Evolutionary conservation across 2,888 invertebrate species (phyloP).

Genomic region (Aquatica leii): DNA sequence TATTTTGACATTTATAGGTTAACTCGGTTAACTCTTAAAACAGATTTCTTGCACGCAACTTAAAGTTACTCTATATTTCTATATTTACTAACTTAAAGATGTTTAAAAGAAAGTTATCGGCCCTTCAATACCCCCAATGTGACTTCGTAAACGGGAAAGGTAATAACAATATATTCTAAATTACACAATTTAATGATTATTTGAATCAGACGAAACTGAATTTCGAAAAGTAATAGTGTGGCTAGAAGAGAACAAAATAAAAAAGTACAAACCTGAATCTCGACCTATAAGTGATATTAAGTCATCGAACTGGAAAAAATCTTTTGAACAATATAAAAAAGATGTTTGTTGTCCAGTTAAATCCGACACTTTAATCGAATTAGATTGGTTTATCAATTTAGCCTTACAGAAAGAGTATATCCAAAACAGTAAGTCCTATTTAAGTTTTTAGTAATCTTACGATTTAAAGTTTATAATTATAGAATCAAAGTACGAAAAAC

Average conservation of each 20-base stretch:
- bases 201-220: constrained; percentile 76
- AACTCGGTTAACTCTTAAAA: too few species aligned
- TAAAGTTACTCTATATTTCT: too few species aligned
- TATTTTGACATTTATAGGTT: too few species aligned
- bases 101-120: constrained; percentile 79
- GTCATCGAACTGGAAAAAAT: constrained; percentile 73
- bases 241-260: constrained; percentile 94
- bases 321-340: constrained; percentile 76
- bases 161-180: constrained; percentile 55
- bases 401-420: constrained; percentile 86
- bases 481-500: constrained; percentile 75
- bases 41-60: too few species aligned
- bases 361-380: constrained; percentile 69
- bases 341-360: constrained; percentile 78
- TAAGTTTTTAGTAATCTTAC: background rate
- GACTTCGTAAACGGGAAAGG: constrained; percentile 76
- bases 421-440: constrained; percentile 70
- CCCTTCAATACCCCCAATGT: constrained; percentile 80
- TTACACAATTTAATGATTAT: background rate
- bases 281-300: constrained; percentile 76
- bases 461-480: constrained; percentile 52
- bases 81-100: constrained; percentile 60
- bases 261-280: constrained; percentile 85
- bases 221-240: constrained; percentile 84
- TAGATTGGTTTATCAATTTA: constrained; percentile 87